phyloP scores from a whole-genome alignment of 2,113 vertebrate species.

The Desmodus rotundus region DNA sequence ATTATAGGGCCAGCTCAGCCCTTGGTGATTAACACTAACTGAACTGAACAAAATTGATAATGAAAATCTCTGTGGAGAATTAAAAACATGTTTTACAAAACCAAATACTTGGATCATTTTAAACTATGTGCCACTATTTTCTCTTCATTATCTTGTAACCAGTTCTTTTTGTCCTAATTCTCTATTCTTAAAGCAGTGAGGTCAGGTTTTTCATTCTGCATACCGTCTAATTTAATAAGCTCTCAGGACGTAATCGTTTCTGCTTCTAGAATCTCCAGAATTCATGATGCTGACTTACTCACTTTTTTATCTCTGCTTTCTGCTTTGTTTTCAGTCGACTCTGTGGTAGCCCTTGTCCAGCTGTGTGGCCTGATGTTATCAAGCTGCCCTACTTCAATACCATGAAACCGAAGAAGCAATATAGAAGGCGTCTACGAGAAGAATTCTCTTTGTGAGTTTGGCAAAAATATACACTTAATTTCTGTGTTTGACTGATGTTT shows the following conservation, averaged over 20 bases:
- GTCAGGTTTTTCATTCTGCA: constrained; percentile 17
- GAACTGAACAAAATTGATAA: constrained; percentile 37
- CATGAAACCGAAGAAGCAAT: constrained; percentile 99
- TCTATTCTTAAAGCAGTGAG: constrained; percentile 38
- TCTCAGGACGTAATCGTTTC: constrained; percentile 15
- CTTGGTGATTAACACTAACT: background rate
- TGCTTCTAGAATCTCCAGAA: constrained; percentile 13
- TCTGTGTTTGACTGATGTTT: background rate
- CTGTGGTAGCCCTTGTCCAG: constrained; percentile 96
- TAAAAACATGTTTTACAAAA: constrained; percentile 28
- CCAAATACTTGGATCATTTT: constrained; percentile 21
- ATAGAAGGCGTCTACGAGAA: constrained; percentile 93
- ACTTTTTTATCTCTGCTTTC: constrained; percentile 19
- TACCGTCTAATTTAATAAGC: constrained; percentile 15
- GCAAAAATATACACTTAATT: background rate
- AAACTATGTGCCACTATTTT: background rate
- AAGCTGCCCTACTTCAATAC: constrained; percentile 98
- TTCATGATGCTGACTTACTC: background rate
- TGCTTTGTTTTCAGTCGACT: constrained; percentile 86
- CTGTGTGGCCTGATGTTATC: constrained; percentile 97
- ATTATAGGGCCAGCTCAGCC: background rate
- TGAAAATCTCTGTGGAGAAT: background rate
- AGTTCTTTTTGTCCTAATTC: background rate
- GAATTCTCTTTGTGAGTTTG: constrained; percentile 94
- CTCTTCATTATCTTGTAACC: background rate